Evolutionary conservation across 2,888 invertebrate species (phyloP), one percentile per base, ranked within the genome.

Genomic region (Leuctra nigra): DNA sequence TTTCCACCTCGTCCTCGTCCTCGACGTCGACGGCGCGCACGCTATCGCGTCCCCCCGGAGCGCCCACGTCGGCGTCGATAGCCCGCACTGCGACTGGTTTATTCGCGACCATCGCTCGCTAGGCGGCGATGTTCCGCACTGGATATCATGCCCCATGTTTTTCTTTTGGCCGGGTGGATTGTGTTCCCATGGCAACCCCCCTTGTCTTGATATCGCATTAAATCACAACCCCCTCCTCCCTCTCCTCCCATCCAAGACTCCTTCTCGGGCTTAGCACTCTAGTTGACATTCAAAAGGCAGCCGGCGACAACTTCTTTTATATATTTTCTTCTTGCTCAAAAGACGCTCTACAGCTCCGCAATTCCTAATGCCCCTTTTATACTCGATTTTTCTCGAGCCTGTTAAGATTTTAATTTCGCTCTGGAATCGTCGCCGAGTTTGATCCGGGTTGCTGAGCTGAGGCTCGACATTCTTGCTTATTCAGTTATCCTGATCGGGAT

Each of bases 211-310:
- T 41, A 18, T 36, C 35, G 33, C 22, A 50, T 35, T 29, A 50
- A 50, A 33, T 33, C 35, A 18, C 36, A 14, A 14, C 29, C 29
- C 29, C 50, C 33, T 29, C 50, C 44, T 14, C 50, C 50, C 50
- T 20, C 29, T 11, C 50, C 4, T n/a, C 50, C 39, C 39, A 22
- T 35, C 24, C 20, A 36, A 36, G 36, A 36, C 41, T 20, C 29
- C 29, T 7, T 29, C 41, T 18, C 41, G 41, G 41, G 20, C 20
- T 41, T 41, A 18, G 41, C 20, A 11, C 41, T 38, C 38, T 38
- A 57, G 53, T 60, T 57, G 55, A 60, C 57, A 60, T 60, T 60
- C 57, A 60, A 60, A 60, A 59, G 59, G 57, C 38, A 29, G 29
- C 7, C 56, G 59, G 53, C 54, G 56, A 58, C 52, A 55, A 44